phyloP scores from a whole-genome alignment of 2,888 invertebrate species.

The Drosophila infuscata region DNA sequence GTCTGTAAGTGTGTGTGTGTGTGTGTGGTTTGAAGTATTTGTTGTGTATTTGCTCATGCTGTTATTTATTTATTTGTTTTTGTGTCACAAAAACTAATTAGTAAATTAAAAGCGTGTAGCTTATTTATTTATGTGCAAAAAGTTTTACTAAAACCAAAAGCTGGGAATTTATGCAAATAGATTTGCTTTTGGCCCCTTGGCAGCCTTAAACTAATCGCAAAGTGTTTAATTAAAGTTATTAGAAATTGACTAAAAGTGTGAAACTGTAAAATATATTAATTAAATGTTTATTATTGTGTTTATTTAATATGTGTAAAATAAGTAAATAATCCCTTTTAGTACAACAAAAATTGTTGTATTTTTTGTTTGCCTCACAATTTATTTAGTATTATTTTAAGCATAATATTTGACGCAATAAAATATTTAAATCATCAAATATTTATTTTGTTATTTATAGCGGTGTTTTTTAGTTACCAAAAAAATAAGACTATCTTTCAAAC shows the following conservation, averaged over 20 bases:
- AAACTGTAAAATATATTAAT: neutral
- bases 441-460: neutral
- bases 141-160: slow-evolving; percentile 1
- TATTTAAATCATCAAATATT: neutral
- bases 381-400: neutral
- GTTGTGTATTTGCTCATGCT: slow-evolving; percentile 14
- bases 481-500: neutral
- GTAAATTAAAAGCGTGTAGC: slow-evolving; percentile 48
- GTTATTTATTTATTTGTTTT: slow-evolving; percentile 46
- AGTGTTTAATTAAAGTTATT: neutral
- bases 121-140: slow-evolving; percentile 15
- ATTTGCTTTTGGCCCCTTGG: slow-evolving; percentile 1
- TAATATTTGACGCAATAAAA: neutral
- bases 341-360: neutral
- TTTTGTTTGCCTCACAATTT: neutral
- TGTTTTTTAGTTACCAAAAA: neutral
- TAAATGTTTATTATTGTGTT: neutral
- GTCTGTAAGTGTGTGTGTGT: neutral
- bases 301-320: neutral
- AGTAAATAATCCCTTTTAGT: neutral
- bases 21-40: slow-evolving; percentile 16
- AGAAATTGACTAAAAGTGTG: neutral
- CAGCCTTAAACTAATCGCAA: slow-evolving; percentile 1
- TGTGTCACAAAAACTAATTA: slow-evolving; percentile 42
- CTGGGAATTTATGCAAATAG: slow-evolving; percentile 7